Base-by-base conservation (phyloP, 2,797 vertebrate species). In the Acridotheres tristis region DNA sequence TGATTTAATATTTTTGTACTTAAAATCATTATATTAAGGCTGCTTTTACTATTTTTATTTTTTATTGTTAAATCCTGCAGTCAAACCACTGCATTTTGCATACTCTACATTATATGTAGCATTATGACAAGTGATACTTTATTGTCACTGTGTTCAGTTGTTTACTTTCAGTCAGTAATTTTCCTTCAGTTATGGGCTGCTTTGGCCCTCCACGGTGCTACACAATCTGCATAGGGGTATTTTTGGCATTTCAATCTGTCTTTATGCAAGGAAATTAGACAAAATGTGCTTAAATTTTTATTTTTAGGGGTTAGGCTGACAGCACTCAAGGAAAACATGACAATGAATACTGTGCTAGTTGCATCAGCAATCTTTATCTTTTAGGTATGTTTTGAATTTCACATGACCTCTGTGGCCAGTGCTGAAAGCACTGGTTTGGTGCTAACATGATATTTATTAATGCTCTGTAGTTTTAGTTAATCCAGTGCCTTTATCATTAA, bases 1-100 rank as follows among this genome's bases (percentile, higher is more conserved):
- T 97, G 97, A 97, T 98, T 98, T 98, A 98, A 98, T 98, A 98
- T 98, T 98, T 98, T 98, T 98, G 96, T 98, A 97, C 96, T 97
- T 98, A 98, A 98, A 98, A 98, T 98, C 97, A 98, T 97, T 97
- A 96, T 98, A 96, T 97, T 97, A 97, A 94, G 97, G 97, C 97
- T 98, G 98, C 97, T 97, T 97, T 97, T 90, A 68, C 91, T 97
- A 75, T 97, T 94, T 93, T 91, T 94, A 90, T 95, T 97, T 97
- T 93, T 94, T 93, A 89, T 92, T 97, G 86, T 94, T 92, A 90
- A 96, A 91, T 85, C 85, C 85, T 97, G 98, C 98, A 98, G 98
- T 98, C 97, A 94, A 94, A 93, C 96, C 97, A 95, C 97, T 98
- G 97, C 98, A 97, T 98, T 98, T 98, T 98, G 97, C 79, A 88